A percentile compares a stretch with the other conserved stretches of the same genome.
phyloP scores from a whole-genome alignment of 2,797 vertebrate species.

The Sylvilagus floridanus region DNA sequence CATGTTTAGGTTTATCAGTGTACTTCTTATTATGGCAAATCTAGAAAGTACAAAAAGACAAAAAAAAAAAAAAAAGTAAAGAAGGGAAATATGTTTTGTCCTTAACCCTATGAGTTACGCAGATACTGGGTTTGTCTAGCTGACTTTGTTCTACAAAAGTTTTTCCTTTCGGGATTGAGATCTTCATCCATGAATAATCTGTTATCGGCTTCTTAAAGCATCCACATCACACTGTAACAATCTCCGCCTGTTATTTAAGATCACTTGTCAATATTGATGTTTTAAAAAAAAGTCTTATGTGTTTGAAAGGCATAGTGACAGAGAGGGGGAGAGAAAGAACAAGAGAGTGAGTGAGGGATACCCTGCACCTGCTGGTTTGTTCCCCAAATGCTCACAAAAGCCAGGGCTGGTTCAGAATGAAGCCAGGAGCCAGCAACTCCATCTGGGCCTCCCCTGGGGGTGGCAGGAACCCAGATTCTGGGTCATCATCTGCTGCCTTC shows the following conservation, averaged over 20 bases:
- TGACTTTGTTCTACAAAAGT: neutral
- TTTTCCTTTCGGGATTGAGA: neutral
- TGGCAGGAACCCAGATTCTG: no score
- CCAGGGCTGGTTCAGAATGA: no score
- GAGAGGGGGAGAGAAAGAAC: no score
- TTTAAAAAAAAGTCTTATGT: no score
- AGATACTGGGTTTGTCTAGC: neutral
- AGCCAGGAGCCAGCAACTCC: no score
- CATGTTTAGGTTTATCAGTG: conserved; percentile 25
- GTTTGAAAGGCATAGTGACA: no score
- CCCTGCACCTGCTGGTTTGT: no score
- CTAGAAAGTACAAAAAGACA: neutral
- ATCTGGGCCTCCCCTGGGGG: no score
- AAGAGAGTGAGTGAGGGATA: no score
- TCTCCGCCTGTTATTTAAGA: neutral
- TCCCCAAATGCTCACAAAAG: no score
- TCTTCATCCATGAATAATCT: neutral
- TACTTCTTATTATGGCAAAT: neutral
- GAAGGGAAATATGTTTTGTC: neutral
- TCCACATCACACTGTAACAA: neutral
- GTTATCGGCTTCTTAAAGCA: neutral
- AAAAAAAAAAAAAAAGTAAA: neutral
- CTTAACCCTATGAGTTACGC: neutral
- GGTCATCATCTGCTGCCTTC: no score
- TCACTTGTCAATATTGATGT: neutral